A percentile compares a stretch with the other conserved stretches of the same genome.
phyloP scores from a whole-genome alignment of 2,888 invertebrate genomes.

The Lacanobia oleracea region DNA sequence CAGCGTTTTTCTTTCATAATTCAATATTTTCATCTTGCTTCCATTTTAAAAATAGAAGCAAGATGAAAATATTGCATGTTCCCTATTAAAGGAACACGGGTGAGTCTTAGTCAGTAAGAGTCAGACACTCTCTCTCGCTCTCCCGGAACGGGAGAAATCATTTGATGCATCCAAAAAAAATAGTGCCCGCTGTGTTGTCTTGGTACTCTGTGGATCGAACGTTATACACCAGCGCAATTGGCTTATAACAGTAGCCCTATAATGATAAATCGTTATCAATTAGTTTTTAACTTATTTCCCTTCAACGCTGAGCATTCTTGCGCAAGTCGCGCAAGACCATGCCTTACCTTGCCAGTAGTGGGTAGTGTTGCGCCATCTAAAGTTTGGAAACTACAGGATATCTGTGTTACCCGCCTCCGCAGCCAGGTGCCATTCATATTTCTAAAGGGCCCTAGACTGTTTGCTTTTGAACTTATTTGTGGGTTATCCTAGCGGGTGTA shows the following conservation, averaged over 20 bases:
- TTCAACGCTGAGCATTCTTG: conserved; percentile 8
- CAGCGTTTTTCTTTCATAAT: too few relatives aligned
- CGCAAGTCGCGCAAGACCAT: conserved; percentile 40
- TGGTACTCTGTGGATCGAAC: not conserved
- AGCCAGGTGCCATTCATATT: conserved; percentile 1
- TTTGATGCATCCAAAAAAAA: too few relatives aligned
- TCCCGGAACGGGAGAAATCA: too few relatives aligned
- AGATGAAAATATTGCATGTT: too few relatives aligned
- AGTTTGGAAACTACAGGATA: conserved; percentile 30
- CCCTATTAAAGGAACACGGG: too few relatives aligned
- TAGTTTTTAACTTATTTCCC: conserved; percentile 12
- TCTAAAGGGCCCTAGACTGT: not conserved
- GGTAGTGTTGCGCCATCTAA: conserved; percentile 31
- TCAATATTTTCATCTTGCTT: too few relatives aligned
- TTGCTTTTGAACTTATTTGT: not conserved
- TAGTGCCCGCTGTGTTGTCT: not conserved
- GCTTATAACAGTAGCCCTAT: not conserved
- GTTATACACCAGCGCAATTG: not conserved
- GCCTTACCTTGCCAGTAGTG: conserved; percentile 10
- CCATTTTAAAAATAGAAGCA: too few relatives aligned
- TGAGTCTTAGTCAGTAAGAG: too few relatives aligned
- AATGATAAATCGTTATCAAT: conserved; percentile 1
- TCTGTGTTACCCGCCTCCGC: conserved; percentile 32
- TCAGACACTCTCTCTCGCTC: too few relatives aligned
- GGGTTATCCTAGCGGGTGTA: too few relatives aligned